Evolutionary conservation across 2,888 invertebrate genomes (phyloP), one percentile per base, ranked within the genome.

Genomic region (Achlya flavicornis): DNA sequence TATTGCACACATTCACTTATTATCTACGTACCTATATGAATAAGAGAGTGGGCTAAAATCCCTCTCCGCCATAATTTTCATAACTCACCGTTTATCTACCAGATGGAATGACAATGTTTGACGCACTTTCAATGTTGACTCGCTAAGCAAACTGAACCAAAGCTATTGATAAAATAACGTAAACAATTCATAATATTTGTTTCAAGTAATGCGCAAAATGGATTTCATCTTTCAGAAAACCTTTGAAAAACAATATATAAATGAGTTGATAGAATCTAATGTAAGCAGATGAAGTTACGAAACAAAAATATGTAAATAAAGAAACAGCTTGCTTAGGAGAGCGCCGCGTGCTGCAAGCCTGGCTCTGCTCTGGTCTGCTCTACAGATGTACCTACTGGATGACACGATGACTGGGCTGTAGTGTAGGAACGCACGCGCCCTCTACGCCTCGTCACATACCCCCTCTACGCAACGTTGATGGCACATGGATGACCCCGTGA

Each of bases 51-150:
- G 92, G 92, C 92, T 81, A 85, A 81, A 90, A 93, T 94, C 94
- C 94, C 94, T 94, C 94, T 90, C 92, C 94, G 93, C 93, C 94
- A 94, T 85, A 92, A 90, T 89, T 92, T 90, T 89, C 84, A 88
- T 81, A 92, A 92, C 94, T 94, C 94, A 94, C 94, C 94, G 93
- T 86, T 84, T 84, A 86, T 72, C 92, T 93, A 93, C 91, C 93
- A 77, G 86, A 92, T 92, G 92, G 89, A 90, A 92, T 91, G 91
- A 86, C 81, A 81, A 89, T 88, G 87, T 87, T 80, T 81, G 86
- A 87, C 91, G 90, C 91, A 82, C 83, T 77, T 79, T 78, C 68
- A 76, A 83, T 84, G 79, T 80, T 77, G 79, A 77, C 83, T 80
- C 88, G 84, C 91, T 89, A 92, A 92, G 92, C 93, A 90, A 92